phyloP scores from a whole-genome alignment of 2,888 invertebrate species.

The Operophtera brumata region DNA sequence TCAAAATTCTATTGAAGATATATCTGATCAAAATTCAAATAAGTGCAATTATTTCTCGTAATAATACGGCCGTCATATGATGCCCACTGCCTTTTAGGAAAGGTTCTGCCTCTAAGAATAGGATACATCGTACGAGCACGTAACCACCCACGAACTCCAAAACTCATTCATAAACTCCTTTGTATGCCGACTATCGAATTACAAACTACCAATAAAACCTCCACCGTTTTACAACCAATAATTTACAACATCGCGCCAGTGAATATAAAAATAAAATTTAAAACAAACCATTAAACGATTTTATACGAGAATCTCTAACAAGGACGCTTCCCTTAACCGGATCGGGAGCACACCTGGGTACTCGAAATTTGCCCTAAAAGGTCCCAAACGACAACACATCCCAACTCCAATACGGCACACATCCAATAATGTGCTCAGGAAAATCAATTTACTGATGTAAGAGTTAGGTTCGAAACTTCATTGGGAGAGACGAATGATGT shows the following conservation, averaged over 20 bases:
- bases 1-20: too few relatives aligned
- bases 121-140: conserved; percentile 32
- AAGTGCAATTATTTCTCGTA: too few relatives aligned
- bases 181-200: conserved; percentile 52
- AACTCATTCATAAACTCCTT: conserved; percentile 47
- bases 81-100: not conserved
- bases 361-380: conserved; percentile 77
- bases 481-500: conserved; percentile 39
- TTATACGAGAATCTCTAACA: conserved; percentile 78
- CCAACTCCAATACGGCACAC: conserved; percentile 44
- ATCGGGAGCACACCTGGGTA: conserved; percentile 81
- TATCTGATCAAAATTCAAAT: too few relatives aligned
- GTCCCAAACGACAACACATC: conserved; percentile 70
- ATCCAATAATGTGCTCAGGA: conserved; percentile 25
- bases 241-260: conserved; percentile 66
- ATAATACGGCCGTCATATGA: not conserved
- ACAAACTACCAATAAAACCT: conserved; percentile 63
- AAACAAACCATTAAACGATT: conserved; percentile 81
- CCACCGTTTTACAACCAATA: conserved; percentile 66
- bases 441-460: conserved; percentile 28
- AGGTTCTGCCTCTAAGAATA: not conserved
- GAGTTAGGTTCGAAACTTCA: conserved; percentile 42
- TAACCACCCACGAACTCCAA: conserved; percentile 49
- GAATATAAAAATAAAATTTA: conserved; percentile 77
- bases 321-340: conserved; percentile 80